phyloP scores from a whole-genome alignment of 1,140 invertebrate species.

The Subanguina moxae region DNA sequence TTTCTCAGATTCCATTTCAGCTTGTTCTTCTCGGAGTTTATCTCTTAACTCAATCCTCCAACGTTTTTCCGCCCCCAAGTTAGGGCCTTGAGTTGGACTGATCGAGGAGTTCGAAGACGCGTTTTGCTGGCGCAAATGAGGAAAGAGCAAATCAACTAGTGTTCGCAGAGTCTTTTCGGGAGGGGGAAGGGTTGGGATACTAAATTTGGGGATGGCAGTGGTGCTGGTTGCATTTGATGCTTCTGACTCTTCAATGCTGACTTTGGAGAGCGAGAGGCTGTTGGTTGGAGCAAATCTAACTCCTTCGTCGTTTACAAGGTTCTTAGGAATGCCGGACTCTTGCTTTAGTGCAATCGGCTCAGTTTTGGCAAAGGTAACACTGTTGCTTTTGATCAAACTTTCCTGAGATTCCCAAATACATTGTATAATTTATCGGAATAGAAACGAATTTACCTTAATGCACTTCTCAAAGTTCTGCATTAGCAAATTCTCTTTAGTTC shows the following conservation, averaged over 20 bases:
- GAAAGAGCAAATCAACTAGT: constrained; percentile 3
- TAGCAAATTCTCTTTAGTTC: background rate
- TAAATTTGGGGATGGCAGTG: background rate
- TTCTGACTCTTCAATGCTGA: background rate
- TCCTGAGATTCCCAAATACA: constrained; percentile 3
- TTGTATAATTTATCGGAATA: background rate
- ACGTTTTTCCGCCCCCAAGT: background rate
- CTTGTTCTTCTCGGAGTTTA: background rate
- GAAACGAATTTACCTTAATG: background rate
- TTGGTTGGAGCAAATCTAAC: background rate
- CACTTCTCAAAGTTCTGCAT: constrained; percentile 4
- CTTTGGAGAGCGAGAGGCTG: background rate
- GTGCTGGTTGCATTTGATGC: background rate
- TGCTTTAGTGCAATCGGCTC: background rate
- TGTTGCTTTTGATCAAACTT: constrained; percentile 10
- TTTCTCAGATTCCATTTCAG: background rate
- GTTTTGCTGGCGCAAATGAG: constrained; percentile 3
- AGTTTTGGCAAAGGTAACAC: background rate
- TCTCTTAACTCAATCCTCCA: background rate
- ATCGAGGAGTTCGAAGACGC: background rate
- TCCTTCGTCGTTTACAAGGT: background rate
- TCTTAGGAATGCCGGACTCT: no score
- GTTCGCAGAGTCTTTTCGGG: background rate
- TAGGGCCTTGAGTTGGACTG: background rate
- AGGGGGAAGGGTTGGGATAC: constrained; percentile 3